Percentiles rank a stretch among this genome's conserved stretches.
phyloP scores from a whole-genome alignment of 2,113 vertebrate genomes.

The Dipodomys stephensi region DNA sequence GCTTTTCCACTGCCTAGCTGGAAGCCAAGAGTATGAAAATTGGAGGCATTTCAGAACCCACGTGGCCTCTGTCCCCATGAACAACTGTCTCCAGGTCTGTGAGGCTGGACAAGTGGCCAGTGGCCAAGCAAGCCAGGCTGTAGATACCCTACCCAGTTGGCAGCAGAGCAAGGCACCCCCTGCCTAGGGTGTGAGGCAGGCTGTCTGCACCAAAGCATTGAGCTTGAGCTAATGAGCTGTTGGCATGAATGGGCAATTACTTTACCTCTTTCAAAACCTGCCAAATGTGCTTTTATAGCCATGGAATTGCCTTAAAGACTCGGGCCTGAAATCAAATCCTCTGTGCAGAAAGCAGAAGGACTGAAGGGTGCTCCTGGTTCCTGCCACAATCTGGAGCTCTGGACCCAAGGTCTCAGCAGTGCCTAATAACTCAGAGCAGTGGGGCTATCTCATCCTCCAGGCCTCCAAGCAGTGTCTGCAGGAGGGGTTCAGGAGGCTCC shows the following conservation, averaged over 20 bases:
- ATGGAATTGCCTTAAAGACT: slow-evolving; percentile 43
- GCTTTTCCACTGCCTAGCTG: slow-evolving; percentile 17
- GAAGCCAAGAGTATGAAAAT: slow-evolving; percentile 59
- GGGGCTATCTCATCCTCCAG: neutral
- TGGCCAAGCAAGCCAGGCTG: neutral
- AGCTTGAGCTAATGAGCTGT: slow-evolving; percentile 70
- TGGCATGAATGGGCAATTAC: slow-evolving; percentile 63
- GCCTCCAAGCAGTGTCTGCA: neutral
- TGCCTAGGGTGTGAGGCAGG: neutral
- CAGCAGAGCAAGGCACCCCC: slow-evolving; percentile 18
- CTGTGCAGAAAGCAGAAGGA: neutral
- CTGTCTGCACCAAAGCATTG: slow-evolving; percentile 56
- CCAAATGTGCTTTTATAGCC: slow-evolving; percentile 30
- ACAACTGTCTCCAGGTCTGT: neutral
- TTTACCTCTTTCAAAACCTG: slow-evolving; percentile 62
- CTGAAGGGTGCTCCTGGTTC: no score
- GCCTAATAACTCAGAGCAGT: neutral
- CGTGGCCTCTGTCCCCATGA: neutral
- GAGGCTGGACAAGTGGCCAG: neutral
- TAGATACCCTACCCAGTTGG: slow-evolving; percentile 27
- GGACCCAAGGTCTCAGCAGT: neutral
- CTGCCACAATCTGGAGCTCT: no score
- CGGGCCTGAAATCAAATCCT: slow-evolving; percentile 34
- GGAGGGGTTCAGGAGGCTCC: rapidly evolving
- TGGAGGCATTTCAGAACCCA: slow-evolving; percentile 20